Conservation (phyloP, 2,888 invertebrate genomes). For the Noctua fimbriata region DNA sequence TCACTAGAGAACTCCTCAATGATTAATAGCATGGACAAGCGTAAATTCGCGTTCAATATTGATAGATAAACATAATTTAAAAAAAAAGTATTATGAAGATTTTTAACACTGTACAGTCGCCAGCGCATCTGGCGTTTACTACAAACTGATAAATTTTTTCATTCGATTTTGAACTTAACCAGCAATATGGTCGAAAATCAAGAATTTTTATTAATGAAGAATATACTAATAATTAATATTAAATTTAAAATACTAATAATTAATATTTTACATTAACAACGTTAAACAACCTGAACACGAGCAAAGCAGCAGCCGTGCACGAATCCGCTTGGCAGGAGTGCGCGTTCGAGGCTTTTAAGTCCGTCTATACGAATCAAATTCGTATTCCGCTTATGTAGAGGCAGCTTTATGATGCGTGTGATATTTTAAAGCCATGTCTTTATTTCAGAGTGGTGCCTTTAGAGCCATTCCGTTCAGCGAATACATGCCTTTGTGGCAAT, state of each 20-base stretch:
- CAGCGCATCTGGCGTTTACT: no score
- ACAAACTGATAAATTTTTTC: no score
- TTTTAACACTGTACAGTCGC: no score
- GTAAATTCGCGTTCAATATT: not conserved
- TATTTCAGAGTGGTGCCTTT: constrained; percentile 78
- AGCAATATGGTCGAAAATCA: no score
- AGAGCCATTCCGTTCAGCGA: constrained; percentile 75
- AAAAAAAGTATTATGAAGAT: no score
- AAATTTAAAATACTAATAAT: no score
- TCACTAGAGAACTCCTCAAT: not conserved
- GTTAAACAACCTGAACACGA: not conserved
- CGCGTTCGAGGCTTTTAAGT: not conserved
- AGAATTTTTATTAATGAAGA: no score
- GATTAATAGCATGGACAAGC: not conserved
- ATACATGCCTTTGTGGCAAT: constrained; percentile 83
- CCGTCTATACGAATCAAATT: not conserved
- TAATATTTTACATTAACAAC: no score
- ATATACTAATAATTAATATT: no score
- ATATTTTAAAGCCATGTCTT: not conserved
- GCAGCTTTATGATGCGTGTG: not conserved
- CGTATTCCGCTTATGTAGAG: not conserved
- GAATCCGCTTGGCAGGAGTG: not conserved
- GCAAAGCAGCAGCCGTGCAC: not conserved
- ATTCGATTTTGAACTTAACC: no score
- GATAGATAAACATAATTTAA: not conserved